Conservation (phyloP, 2,797 vertebrate genomes). For the Eospalax fontanierii region DNA sequence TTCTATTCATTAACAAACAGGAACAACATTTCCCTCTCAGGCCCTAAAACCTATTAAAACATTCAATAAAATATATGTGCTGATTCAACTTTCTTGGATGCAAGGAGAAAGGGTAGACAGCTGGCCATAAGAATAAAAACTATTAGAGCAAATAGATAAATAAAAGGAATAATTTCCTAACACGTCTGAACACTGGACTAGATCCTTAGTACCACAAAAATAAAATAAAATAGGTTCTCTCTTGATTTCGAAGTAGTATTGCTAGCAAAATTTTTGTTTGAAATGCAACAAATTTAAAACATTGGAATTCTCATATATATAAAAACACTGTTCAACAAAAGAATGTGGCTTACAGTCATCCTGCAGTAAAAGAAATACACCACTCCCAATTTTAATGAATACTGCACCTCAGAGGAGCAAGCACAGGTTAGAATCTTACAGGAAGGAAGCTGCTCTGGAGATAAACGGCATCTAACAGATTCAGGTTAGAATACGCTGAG, state of each 20-base stretch:
- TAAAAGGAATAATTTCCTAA: background rate
- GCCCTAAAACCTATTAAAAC: background rate
- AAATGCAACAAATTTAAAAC: constrained; percentile 33
- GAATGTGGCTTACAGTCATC: background rate
- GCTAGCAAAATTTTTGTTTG: background rate
- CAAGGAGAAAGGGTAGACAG: constrained; percentile 9
- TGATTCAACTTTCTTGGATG: background rate
- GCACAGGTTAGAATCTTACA: background rate
- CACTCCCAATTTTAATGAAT: background rate
- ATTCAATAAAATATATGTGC: background rate
- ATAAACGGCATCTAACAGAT: background rate
- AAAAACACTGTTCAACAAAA: background rate
- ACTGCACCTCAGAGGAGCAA: background rate
- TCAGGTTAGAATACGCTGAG: background rate
- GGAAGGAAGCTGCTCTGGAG: background rate
- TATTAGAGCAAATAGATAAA: background rate
- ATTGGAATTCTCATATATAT: background rate
- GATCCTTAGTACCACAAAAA: background rate
- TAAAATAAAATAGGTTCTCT: background rate
- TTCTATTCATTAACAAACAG: background rate
- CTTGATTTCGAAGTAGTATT: background rate
- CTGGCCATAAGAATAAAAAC: constrained; percentile 31
- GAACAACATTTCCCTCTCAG: background rate
- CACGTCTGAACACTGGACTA: background rate
- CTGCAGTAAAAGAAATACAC: background rate